These are phyloP conservation scores for Scopus umbretta DNA, from an alignment of 2,113 vertebrate species.

Conservation along the genomic window DNA sequence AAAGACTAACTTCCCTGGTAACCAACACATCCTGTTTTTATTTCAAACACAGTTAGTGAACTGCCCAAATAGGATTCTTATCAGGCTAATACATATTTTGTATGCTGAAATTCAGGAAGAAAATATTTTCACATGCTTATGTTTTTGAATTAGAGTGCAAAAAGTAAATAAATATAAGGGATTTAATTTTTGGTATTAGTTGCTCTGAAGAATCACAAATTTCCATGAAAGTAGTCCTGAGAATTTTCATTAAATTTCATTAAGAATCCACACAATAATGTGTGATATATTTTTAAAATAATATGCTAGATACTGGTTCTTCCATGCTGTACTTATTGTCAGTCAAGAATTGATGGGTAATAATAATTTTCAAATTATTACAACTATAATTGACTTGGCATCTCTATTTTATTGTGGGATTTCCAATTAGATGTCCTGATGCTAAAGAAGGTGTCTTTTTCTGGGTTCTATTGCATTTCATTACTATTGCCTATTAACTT, in stretches of 20 bases:
- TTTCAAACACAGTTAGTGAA: not conserved
- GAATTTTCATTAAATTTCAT: not conserved
- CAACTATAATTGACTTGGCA: not conserved
- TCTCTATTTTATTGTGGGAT: not conserved
- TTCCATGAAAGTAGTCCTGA: not conserved
- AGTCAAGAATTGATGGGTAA: not conserved
- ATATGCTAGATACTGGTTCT: not conserved
- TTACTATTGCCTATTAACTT: not conserved
- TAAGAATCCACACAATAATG: not conserved
- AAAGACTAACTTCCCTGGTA: not conserved
- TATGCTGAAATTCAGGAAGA: not conserved
- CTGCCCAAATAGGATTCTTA: not conserved
- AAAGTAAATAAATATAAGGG: not conserved
- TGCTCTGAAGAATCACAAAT: not conserved
- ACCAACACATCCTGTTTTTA: not conserved
- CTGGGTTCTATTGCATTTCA: not conserved
- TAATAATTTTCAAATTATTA: not conserved
- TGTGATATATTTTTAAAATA: not conserved
- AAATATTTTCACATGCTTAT: not conserved
- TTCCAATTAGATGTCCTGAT: not conserved
- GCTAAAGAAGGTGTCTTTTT: not conserved
- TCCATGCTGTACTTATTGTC: not conserved
- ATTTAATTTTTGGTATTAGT: not conserved
- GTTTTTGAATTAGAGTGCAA: not conserved
- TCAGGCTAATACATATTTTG: not conserved